phyloP scores from a whole-genome alignment of 2,113 vertebrate species.

The Phainopepla nitens region DNA sequence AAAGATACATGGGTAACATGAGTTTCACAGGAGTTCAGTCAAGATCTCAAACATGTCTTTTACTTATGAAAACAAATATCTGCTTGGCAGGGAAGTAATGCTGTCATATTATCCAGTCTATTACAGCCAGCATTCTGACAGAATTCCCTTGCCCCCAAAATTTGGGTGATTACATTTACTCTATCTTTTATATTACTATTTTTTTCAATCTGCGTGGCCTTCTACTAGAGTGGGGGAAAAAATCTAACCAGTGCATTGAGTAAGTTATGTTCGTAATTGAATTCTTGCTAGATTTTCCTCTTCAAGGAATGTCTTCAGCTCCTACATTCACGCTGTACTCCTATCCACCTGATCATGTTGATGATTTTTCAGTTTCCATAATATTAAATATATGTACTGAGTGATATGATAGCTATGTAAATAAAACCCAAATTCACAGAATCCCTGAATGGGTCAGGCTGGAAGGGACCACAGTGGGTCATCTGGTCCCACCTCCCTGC shows the following conservation, averaged over 20 bases:
- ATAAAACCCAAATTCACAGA: accelerated
- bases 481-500: not conserved
- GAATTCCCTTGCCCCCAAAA: too few species aligned
- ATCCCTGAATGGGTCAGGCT: too few species aligned
- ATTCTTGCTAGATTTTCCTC: not conserved
- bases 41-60: not conserved
- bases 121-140: not conserved
- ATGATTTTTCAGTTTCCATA: not conserved
- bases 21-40: not conserved
- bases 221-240: accelerated
- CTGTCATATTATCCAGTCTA: not conserved
- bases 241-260: not conserved
- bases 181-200: not conserved
- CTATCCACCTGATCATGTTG: too few species aligned
- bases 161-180: too few species aligned
- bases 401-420: not conserved
- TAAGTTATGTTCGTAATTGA: not conserved
- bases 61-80: not conserved
- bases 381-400: not conserved
- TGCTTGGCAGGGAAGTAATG: not conserved
- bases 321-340: not conserved
- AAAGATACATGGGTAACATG: not conserved
- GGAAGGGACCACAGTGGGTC: not conserved
- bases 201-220: not conserved
- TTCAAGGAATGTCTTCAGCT: not conserved